Evolutionary conservation across 2,888 invertebrate species (phyloP).

Genomic region (Nephrotoma guestfalica): DNA sequence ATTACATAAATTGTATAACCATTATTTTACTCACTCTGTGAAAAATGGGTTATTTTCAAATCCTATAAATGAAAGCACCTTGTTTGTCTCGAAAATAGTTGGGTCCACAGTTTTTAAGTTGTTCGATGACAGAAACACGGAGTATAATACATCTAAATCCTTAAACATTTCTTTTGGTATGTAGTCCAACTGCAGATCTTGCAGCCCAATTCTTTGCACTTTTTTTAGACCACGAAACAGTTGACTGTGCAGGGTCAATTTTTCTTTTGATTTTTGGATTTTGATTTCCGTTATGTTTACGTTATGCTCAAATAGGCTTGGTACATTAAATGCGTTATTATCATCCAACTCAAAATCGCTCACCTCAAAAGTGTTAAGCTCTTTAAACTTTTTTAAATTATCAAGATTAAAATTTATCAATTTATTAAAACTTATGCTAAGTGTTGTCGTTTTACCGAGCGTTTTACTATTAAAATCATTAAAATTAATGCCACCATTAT

Average conservation of each 20-base stretch:
- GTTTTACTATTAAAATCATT: background rate
- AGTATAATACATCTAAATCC: background rate
- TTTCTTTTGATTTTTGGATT: background rate
- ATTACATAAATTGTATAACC: too few relatives aligned
- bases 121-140: background rate
- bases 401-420: background rate
- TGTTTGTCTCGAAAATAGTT: background rate
- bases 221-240: background rate
- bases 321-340: background rate
- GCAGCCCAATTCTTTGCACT: background rate
- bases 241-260: background rate
- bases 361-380: background rate
- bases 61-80: background rate
- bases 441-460: background rate
- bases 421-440: background rate
- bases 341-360: background rate
- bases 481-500: background rate
- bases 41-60: background rate
- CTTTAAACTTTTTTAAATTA: background rate
- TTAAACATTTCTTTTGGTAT: background rate
- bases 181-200: background rate
- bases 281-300: background rate
- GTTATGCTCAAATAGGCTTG: background rate
- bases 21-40: background rate
- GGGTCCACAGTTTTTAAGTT: background rate